Conservation (phyloP, 1,140 invertebrate species). For the Brachionus rubens region DNA sequence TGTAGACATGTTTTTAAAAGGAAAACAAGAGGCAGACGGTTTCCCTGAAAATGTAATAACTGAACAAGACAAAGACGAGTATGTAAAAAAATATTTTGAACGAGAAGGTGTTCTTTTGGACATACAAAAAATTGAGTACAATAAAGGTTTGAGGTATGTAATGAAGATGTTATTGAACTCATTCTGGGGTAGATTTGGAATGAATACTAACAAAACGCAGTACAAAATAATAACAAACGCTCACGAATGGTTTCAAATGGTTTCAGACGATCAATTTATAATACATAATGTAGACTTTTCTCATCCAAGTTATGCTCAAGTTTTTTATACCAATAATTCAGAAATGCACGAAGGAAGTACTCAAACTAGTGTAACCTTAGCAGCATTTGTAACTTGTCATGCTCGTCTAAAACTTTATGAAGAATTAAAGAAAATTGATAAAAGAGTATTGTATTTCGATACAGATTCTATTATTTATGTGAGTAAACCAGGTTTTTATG, state of each 20-base stretch:
- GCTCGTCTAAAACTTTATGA: constrained; percentile 57
- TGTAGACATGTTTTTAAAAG: constrained; percentile 50
- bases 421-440: constrained; percentile 53
- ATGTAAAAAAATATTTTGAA: constrained; percentile 53
- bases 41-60: constrained; percentile 48
- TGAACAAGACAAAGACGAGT: constrained; percentile 47
- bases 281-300: constrained; percentile 48
- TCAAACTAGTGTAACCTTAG: constrained; percentile 55
- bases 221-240: constrained; percentile 50
- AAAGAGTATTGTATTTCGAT: constrained; percentile 57
- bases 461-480: constrained; percentile 57
- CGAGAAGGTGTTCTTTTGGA: constrained; percentile 57
- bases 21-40: constrained; percentile 50
- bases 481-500: constrained; percentile 42
- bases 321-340: constrained; percentile 36
- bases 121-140: constrained; percentile 52
- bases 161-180: constrained; percentile 50
- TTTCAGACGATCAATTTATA: constrained; percentile 49
- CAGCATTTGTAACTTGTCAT: constrained; percentile 56
- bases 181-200: constrained; percentile 51
- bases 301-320: constrained; percentile 44
- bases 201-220: constrained; percentile 49
- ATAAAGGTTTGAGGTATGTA: constrained; percentile 51
- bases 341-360: neutral
- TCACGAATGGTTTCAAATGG: constrained; percentile 50